These are phyloP conservation scores for Chydorus sphaericus DNA, from an alignment of 2,888 invertebrate species.

Conservation along the genomic window DNA sequence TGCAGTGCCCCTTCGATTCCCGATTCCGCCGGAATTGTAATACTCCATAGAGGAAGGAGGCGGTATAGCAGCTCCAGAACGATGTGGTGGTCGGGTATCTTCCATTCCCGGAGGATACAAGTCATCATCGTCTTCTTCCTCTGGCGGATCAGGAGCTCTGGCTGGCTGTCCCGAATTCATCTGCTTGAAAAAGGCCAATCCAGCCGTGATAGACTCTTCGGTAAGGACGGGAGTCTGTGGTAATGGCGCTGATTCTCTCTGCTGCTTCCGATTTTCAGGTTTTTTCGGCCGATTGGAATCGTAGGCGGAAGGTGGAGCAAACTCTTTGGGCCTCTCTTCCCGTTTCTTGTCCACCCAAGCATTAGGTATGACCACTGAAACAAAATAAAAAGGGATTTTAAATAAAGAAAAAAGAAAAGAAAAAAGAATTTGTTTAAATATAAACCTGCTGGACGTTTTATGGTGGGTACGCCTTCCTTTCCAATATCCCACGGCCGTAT, in stretches of 20 bases:
- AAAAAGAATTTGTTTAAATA: too few species aligned
- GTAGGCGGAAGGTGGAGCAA: slow-evolving; percentile 47
- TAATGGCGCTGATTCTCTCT: neutral
- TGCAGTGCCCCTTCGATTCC: slow-evolving; percentile 13
- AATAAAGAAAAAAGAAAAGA: slow-evolving; percentile 2
- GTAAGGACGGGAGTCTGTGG: neutral
- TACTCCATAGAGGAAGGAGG: slow-evolving; percentile 51
- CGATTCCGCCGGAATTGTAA: slow-evolving; percentile 35
- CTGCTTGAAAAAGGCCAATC: neutral
- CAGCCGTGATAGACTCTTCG: slow-evolving; percentile 2
- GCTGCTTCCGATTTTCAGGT: neutral
- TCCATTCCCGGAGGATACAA: neutral
- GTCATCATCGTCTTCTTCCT: slow-evolving; percentile 2
- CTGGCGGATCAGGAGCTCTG: neutral
- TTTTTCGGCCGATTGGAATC: neutral
- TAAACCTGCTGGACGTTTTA: slow-evolving; percentile 2
- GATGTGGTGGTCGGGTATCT: neutral
- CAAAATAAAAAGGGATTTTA: slow-evolving; percentile 4
- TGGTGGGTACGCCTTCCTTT: slow-evolving; percentile 40
- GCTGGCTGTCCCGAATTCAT: neutral
- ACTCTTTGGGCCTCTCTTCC: slow-evolving; percentile 52
- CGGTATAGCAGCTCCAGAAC: slow-evolving; percentile 40
- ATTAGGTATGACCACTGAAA: slow-evolving; percentile 44
- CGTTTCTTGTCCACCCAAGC: slow-evolving; percentile 64
- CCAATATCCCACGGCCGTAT: slow-evolving; percentile 58